Evolutionary conservation across 1,140 invertebrate species (phyloP).

Genomic region (Anastatus disparis): DNA sequence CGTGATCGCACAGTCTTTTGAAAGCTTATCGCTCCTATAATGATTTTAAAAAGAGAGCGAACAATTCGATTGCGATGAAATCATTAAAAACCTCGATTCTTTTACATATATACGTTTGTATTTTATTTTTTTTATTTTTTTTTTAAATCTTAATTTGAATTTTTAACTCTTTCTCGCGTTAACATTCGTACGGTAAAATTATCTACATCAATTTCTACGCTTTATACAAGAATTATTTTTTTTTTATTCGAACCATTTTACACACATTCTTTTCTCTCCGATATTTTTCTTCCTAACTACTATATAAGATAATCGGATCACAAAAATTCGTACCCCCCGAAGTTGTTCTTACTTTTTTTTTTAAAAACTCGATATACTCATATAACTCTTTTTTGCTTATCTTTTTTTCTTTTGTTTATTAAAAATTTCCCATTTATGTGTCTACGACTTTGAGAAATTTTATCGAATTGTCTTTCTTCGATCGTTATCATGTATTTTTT

Average conservation of each 20-base stretch:
- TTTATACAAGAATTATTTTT: conserved; percentile 60
- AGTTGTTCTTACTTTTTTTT: conserved; percentile 12
- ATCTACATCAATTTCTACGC: conserved; percentile 61
- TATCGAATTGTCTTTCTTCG: not conserved
- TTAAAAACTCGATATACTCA: not conserved
- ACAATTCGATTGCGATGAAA: conserved; percentile 11
- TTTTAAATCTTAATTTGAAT: too few species aligned
- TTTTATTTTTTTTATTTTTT: too few species aligned
- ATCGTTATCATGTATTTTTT: too few species aligned
- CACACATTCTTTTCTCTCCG: not conserved
- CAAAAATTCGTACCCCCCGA: conserved; percentile 29
- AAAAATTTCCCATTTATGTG: conserved; percentile 12
- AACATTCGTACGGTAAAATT: conserved; percentile 45
- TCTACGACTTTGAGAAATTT: conserved; percentile 31
- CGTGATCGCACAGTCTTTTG: not conserved
- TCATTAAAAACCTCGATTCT: conserved; percentile 13
- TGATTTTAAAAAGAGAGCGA: conserved; percentile 13
- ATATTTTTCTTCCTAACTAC: conserved; percentile 29
- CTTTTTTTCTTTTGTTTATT: conserved; percentile 2
- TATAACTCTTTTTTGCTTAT: conserved; percentile 6
- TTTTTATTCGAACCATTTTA: conserved; percentile 19
- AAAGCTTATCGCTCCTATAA: too few species aligned
- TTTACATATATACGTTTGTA: not conserved
- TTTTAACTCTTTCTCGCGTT: conserved; percentile 23
- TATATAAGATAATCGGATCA: conserved; percentile 35